Evolutionary conservation across 2,888 invertebrate species (phyloP), one percentile per base, ranked within the genome.

Genomic region (Mimachlamys varia): DNA sequence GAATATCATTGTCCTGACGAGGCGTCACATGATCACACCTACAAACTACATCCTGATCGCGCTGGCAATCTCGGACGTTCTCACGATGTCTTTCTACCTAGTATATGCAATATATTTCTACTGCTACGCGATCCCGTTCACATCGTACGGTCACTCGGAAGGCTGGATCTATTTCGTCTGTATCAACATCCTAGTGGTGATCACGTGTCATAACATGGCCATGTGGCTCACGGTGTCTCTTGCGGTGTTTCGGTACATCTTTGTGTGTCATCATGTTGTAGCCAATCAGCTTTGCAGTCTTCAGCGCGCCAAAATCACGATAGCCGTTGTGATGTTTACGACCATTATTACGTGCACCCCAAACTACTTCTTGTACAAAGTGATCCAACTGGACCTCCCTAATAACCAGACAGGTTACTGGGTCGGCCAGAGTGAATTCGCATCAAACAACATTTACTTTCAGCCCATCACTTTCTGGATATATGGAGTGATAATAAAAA

Each of bases 161-260:
- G 96, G 95, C 58, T 96, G 96, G 96, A 95, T 96, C 93, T 94
- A 96, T 89, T 95, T 96, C 92, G 94, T 96, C 87, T 90, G 95
- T 49, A 93, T 96, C 88, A 95, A 96, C 93, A 96, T 95, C 91
- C 94, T 95, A 88, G 96, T 96, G 91, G 95, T 96, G 90, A 96
- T 96, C 88, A 96, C 96, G 0, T 95, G 95, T 90, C 98, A 98
- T 97, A 99, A 99, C 19, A 98, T 99, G 94, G 98, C 99, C 2
- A 99, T 99, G 95, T 99, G 98, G 98, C 97, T 99, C 94, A 99
- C 99, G 0, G 98, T 99, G 2, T 98, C 98, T 0, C 97, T 99
- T 93, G 99, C 99, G 0, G 98, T 99, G 15, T 99, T 99, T 98
- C 97, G 99, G 10, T 99, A 98, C 96, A 96, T 97, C 33, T 97